Evolutionary conservation across 2,888 invertebrate genomes (phyloP), one percentile per base, ranked within the genome.

Genomic region (Hirtodrosophila confusa): DNA sequence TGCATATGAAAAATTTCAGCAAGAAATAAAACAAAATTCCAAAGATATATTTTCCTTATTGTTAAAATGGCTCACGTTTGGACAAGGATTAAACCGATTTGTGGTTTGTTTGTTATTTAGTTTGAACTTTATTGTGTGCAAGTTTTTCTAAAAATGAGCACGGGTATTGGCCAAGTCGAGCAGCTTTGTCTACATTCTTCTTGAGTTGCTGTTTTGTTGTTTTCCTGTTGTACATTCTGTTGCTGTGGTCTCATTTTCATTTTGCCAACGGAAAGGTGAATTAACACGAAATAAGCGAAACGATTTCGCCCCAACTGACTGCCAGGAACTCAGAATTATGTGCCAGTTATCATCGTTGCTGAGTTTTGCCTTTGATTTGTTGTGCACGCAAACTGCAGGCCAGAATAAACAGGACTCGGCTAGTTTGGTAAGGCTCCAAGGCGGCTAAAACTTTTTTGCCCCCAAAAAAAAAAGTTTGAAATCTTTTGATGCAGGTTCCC

Each of bases 221-320:
- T 44, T 55, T 4, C 5, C 24, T 29, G 10, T 55, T 31, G 45
- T 47, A 41, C 10, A 23, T 23, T 10, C 37, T 17, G 49, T 69
- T 55, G 61, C 49, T 58, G 64, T 57, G 63, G 44, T 67, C 50
- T 29, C 61, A 57, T 51, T 62, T 65, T 35, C 17, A 27, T 61
- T 61, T 50, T 36, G 50, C 60, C 57, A 67, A 43, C 44, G 55
- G 55, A 69, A 73, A 72, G 62, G 48, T 69, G 74, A 74, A 77
- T 84, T 80, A 87, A 85, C 82, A 80, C 70, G 82, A 55, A 79
- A 71, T 64, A 61, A 68, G 64, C 45, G 66, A 45, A 71, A 64
- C 64, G 54, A 63, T 62, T 78, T 57, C 41, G 17, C 17, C 17
- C 2, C 17, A 58, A 40, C 51, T 29, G 40, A 47, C 33, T 57